These are phyloP conservation scores for Leptinotarsa haldemani DNA, from an alignment of 2,888 invertebrate genomes.

Conservation along the genomic window DNA sequence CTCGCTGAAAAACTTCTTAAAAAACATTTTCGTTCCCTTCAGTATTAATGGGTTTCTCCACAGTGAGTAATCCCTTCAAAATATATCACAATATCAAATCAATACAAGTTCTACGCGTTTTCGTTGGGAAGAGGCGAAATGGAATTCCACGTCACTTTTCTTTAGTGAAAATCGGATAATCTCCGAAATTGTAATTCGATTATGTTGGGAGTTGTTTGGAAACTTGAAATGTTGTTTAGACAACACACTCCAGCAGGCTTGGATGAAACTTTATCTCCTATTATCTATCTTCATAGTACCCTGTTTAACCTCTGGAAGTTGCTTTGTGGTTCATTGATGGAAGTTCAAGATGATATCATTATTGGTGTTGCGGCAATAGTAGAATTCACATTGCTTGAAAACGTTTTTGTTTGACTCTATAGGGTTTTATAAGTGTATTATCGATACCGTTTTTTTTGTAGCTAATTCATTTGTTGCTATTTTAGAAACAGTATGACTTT, in stretches of 20 bases:
- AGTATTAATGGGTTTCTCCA: background rate
- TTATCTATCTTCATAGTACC: background rate
- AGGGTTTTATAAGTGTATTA: too few species aligned
- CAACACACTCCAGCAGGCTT: background rate
- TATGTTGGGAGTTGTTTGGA: constrained; percentile 1
- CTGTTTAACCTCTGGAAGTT: background rate
- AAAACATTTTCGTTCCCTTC: background rate
- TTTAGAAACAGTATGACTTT: too few species aligned
- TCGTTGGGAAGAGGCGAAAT: background rate
- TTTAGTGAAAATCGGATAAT: constrained; percentile 3
- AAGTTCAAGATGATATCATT: background rate
- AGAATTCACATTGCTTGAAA: too few species aligned
- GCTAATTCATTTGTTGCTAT: too few species aligned
- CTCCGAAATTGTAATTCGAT: constrained; percentile 4
- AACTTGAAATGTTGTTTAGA: constrained; percentile 8
- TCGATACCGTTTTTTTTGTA: too few species aligned
- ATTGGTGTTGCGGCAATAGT: too few species aligned
- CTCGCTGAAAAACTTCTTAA: too few species aligned
- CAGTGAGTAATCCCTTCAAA: background rate
- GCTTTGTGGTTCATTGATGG: background rate
- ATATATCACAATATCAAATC: background rate
- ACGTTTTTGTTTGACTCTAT: too few species aligned
- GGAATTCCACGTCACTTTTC: background rate
- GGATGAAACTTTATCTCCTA: background rate
- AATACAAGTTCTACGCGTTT: background rate